Base-by-base conservation (phyloP, 2,888 invertebrate species). In the Ormyrus rosae region DNA sequence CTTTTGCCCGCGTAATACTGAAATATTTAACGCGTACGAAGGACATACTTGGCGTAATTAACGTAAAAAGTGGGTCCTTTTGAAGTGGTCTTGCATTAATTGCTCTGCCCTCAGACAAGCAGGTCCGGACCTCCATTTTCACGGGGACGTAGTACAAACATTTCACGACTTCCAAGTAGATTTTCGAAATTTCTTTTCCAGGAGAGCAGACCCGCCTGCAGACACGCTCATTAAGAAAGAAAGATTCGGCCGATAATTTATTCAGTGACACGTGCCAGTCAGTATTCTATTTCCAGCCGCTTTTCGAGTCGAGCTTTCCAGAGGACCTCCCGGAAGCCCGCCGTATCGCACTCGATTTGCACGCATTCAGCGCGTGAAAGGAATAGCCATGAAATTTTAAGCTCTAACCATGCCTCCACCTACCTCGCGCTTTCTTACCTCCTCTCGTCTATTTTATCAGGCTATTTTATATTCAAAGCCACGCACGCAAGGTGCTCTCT, bases 401-500 rank as follows among this genome's bases (percentile, higher is more conserved):
- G 48, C 19, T 67, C 53, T 53, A 55, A 63, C 60, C 56, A 11
- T 46, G 45, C 45, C 48, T 51, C 45, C 45, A 4, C 7, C 50
- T 13, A 6, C 19, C 11, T 48, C 13, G 48, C 46, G 11, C 2
- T 60, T 46, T 7, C n/a, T 13, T 7, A n/a, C 34, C 11, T 11
- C 11, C 45, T n/a, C 46, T 46, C 71, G 77, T 82, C 82, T 82
- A 82, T 84, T 86, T 83, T 83, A 86, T 84, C 82, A 81, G 13
- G 68, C 85, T 85, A 82, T 83, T 87, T 88, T 85, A 83, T 87
- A 87, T 88, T 88, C 88, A 84, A 74, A 81, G 82, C 84, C 86
- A 85, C 83, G 85, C 84, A 84, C 81, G 67, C 19, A 19, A 19
- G 19, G 19, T 19, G 19, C 70, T 81, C 82, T 82, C 83, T 83